Percentiles rank a stretch among this genome's conserved stretches.
phyloP scores from a whole-genome alignment of 2,113 vertebrate genomes.

The Melospiza melodia region DNA sequence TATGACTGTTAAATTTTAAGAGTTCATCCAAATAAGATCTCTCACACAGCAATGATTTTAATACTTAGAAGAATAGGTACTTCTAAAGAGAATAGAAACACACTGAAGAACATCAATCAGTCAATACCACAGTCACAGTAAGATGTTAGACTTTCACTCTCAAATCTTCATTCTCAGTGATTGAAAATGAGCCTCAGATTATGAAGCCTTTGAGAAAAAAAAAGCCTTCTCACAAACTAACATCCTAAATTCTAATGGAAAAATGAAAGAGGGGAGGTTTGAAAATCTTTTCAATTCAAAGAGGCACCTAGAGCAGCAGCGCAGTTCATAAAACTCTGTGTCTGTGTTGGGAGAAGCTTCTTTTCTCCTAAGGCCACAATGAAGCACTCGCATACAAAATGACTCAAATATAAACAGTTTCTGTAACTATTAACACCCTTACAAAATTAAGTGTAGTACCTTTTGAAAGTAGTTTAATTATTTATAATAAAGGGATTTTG shows the following conservation, averaged over 20 bases:
- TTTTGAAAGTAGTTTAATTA: not conserved
- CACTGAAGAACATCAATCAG: not conserved
- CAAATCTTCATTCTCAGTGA: not conserved
- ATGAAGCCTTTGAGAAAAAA: not conserved
- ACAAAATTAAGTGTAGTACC: not conserved
- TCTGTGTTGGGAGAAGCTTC: not conserved
- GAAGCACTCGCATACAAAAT: not conserved
- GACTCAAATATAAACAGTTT: not conserved
- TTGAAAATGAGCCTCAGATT: not conserved
- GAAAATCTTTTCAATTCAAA: not conserved
- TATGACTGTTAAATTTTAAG: not conserved
- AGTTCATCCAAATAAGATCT: not conserved
- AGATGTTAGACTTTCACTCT: not conserved
- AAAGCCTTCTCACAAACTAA: not conserved
- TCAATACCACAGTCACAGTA: not conserved
- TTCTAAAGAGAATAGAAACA: not conserved
- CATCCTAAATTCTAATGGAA: not conserved
- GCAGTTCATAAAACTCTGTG: not conserved
- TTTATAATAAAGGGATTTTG: not conserved
- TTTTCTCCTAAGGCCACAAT: not conserved
- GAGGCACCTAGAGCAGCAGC: not conserved
- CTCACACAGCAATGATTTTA: not conserved
- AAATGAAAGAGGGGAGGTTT: not conserved
- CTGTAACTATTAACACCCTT: not conserved
- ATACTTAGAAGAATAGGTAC: not conserved